Conservation (phyloP, 2,797 vertebrate species). For the Phrynocephalus guinanensis region DNA sequence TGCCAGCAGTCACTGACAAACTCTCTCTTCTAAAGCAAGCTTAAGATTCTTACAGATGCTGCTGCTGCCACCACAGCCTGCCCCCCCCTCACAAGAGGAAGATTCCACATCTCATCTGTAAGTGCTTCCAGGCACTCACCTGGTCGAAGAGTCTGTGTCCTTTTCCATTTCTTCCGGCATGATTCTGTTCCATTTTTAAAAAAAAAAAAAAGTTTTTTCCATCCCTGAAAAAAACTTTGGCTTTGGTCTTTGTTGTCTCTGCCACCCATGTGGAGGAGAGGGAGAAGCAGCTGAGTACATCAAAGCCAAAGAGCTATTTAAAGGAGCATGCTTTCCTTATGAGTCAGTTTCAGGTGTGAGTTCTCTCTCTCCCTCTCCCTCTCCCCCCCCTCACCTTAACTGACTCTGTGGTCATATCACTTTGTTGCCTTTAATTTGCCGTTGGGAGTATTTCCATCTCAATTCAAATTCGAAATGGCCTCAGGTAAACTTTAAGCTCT, state of each 20-base stretch:
- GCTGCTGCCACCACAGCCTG: background rate
- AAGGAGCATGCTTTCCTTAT: conserved; percentile 24
- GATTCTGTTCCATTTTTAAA: background rate
- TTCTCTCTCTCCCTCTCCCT: background rate
- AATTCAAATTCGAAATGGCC: background rate
- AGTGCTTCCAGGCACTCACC: conserved; percentile 25
- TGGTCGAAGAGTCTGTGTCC: background rate
- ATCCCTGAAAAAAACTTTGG: background rate
- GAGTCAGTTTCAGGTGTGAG: conserved; percentile 33
- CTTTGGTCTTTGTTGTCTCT: conserved; percentile 1
- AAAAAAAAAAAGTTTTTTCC: background rate
- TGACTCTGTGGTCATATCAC: background rate
- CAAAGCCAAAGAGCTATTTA: conserved; percentile 28
- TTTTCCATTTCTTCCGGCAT: background rate
- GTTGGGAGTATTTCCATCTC: background rate
- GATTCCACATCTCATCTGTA: background rate
- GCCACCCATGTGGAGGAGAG: conserved; percentile 1
- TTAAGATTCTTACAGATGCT: background rate
- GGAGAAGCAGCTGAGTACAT: background rate
- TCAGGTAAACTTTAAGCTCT: background rate
- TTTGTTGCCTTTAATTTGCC: background rate
- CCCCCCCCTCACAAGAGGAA: background rate
- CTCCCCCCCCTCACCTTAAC: background rate
- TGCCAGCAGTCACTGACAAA: too few species aligned
- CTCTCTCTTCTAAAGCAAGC: background rate